A percentile compares a stretch with the other conserved stretches of the same genome.
Conservation (phyloP, 1,140 invertebrate genomes). For the Ostrea denselamellosa region DNA sequence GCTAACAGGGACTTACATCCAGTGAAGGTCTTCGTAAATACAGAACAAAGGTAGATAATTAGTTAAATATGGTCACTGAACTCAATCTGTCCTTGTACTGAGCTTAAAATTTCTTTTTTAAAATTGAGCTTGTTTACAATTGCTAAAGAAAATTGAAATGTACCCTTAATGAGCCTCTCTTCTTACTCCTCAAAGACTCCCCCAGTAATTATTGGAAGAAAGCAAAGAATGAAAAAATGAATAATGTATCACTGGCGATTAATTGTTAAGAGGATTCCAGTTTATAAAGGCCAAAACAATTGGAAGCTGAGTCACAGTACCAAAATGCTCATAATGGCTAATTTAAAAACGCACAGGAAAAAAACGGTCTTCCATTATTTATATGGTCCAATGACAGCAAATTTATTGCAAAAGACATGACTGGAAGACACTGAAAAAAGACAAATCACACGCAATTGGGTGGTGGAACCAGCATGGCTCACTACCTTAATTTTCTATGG, state of each 20-base stretch:
- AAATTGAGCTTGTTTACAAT: not conserved
- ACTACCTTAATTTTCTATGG: no score
- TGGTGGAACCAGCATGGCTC: no score
- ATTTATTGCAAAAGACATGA: not conserved
- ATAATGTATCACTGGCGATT: slow-evolving; percentile 35
- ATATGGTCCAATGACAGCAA: slow-evolving; percentile 5
- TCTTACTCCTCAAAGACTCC: slow-evolving; percentile 4
- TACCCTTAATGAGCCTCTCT: slow-evolving; percentile 2
- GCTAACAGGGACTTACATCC: not conserved
- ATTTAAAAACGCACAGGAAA: slow-evolving; percentile 6
- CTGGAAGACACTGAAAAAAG: not conserved
- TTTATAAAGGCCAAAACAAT: slow-evolving; percentile 40
- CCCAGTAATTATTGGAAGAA: slow-evolving; percentile 34
- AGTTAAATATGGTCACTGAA: not conserved
- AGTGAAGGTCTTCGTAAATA: not conserved
- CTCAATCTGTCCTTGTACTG: not conserved
- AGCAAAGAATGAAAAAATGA: slow-evolving; percentile 31
- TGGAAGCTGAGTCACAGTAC: slow-evolving; percentile 23
- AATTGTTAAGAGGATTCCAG: slow-evolving; percentile 38
- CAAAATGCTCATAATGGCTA: not conserved
- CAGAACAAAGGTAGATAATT: not conserved
- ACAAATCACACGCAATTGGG: not conserved
- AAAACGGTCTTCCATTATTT: slow-evolving; percentile 19
- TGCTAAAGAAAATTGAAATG: not conserved
- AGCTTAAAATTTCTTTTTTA: not conserved